Evolutionary conservation across 1,140 invertebrate species (phyloP), one percentile per base, ranked within the genome.

Genomic region (Leptinotarsa lineolata): DNA sequence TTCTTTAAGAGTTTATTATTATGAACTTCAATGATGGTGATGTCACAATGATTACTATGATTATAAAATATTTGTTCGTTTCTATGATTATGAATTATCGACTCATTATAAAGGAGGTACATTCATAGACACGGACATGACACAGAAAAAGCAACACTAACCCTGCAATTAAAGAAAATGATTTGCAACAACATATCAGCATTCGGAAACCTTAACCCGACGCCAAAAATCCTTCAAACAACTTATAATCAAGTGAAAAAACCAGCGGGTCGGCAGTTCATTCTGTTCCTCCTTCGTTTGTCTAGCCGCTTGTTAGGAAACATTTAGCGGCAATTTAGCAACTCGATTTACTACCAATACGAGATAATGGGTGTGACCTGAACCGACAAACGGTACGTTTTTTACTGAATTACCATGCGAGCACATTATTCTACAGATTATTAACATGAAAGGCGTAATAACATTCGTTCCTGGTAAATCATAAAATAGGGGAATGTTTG

Each of bases 301-400:
- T 54, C 48, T 54, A 54, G 48, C 48, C 48, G 64, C 64, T 66
- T 18, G 39, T 66, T 66, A 66, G 64, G 64, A 66, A 66, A 66
- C 64, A 66, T 66, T 66, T 66, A 66, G 64, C 39, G 64, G 64
- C 64, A 66, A 66, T 66, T 66, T 66, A 66, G 64, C 64, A 44
- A 44, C 64, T 30, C 64, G 39, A 66, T 66, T 39, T 66, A 66
- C 30, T 22, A 20, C 60, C 20, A 24, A 20, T 24, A 44, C n/a
- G 30, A 18, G 39, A 66, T 66, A 30, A 39, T 44, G 22, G 64
- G 22, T 18, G 30, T 44, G 22, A 39, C 64, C 39, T 11, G n/a
- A 66, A 66, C 39, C 64, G 64, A 66, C 64, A 66, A 66, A 66
- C 64, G 64, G 22, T n/a, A 18, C 39, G 39, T 39, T 15, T 66